Evolutionary conservation across 2,888 invertebrate genomes (phyloP).

Genomic region (Smittia aterrima): DNA sequence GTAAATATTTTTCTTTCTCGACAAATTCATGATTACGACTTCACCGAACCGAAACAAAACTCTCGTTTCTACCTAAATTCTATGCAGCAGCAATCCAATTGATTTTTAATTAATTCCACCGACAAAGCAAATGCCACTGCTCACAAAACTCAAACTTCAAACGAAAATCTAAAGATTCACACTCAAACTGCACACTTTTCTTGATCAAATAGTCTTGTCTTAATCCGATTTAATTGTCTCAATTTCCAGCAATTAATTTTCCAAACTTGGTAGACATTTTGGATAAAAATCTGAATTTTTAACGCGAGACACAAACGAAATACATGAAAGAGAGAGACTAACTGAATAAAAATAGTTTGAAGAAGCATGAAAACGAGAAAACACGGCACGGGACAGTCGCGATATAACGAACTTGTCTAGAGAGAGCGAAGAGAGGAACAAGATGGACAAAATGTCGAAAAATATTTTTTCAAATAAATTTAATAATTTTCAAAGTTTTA

Average conservation of each 20-base stretch:
- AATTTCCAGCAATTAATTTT: constrained; percentile 39
- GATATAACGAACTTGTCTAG: background rate
- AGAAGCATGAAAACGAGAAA: constrained; percentile 36
- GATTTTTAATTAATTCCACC: constrained; percentile 32
- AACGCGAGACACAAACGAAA: constrained; percentile 41
- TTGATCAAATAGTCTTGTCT: background rate
- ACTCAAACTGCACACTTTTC: constrained; percentile 33
- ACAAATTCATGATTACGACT: background rate
- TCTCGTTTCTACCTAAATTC: background rate
- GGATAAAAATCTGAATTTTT: constrained; percentile 36
- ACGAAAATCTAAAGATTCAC: constrained; percentile 34
- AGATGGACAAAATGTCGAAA: constrained; percentile 6
- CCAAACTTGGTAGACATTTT: constrained; percentile 42
- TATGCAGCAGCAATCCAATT: constrained; percentile 25
- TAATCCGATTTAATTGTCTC: constrained; percentile 21
- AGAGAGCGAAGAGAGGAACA: background rate
- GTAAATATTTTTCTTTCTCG: background rate
- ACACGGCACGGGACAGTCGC: background rate
- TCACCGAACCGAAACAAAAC: background rate
- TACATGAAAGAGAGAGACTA: constrained; percentile 41
- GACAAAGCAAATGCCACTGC: constrained; percentile 37
- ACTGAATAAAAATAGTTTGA: constrained; percentile 41
- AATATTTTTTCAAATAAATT: background rate
- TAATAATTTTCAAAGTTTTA: background rate
- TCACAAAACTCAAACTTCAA: constrained; percentile 15